These are phyloP conservation scores for Drosophila mercatorum DNA, from an alignment of 2,888 invertebrate species.

Conservation along the genomic window DNA sequence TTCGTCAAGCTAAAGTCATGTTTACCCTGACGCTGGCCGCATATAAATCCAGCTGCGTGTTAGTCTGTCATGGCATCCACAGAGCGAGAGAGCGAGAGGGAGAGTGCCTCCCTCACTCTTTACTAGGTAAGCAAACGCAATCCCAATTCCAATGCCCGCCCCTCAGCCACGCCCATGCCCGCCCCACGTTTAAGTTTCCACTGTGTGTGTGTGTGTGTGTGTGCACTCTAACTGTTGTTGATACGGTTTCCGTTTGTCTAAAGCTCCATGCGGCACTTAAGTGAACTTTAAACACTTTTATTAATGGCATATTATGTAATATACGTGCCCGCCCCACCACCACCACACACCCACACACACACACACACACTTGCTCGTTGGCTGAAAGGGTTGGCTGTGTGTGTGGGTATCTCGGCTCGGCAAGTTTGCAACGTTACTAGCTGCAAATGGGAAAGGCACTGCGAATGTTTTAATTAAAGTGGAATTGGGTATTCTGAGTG, in stretches of 20 bases:
- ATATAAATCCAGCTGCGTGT: conserved; percentile 71
- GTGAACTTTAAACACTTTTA: conserved; percentile 81
- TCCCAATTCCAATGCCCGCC: conserved; percentile 25
- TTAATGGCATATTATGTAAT: conserved; percentile 80
- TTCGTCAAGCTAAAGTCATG: conserved; percentile 41
- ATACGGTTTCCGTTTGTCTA: conserved; percentile 80
- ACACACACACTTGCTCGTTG: background rate
- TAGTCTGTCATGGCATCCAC: conserved; percentile 56
- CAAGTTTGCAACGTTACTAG: conserved; percentile 75
- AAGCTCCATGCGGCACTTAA: conserved; percentile 79
- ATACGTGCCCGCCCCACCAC: conserved; percentile 57
- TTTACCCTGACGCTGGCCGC: conserved; percentile 72
- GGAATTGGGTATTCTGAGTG: conserved; percentile 80
- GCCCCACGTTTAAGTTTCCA: conserved; percentile 10
- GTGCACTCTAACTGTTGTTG: conserved; percentile 78
- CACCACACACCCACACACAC: background rate
- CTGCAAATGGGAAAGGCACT: conserved; percentile 66
- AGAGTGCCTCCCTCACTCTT: background rate
- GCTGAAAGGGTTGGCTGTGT: conserved; percentile 10
- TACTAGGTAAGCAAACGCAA: conserved; percentile 37
- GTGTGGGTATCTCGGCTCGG: conserved; percentile 46
- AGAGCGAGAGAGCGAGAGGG: too few relatives aligned
- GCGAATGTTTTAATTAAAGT: conserved; percentile 82
- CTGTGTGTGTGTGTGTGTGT: conserved; percentile 60
- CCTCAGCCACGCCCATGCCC: background rate